phyloP scores from a whole-genome alignment of 2,888 invertebrate species.

The Lasioglossum oenotherae region DNA sequence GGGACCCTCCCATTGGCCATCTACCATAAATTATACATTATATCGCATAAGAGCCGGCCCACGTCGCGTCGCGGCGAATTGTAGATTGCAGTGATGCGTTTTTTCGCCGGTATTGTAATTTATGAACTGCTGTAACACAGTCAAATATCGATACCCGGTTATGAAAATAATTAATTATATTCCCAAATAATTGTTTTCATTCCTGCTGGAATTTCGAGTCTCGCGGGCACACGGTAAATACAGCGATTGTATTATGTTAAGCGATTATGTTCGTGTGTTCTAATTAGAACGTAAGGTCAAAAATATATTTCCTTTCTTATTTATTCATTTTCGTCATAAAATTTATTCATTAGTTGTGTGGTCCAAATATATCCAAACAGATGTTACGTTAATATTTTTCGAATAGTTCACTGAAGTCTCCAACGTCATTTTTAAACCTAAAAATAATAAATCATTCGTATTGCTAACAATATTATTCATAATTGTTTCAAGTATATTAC shows the following conservation, averaged over 20 bases:
- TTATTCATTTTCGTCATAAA: no score
- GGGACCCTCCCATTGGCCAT: constrained; percentile 70
- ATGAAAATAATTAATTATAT: constrained; percentile 51
- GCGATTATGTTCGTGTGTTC: no score
- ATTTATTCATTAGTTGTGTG: no score
- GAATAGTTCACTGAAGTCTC: no score
- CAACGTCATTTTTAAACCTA: background rate
- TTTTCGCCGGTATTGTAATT: constrained; percentile 62
- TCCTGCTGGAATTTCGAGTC: background rate
- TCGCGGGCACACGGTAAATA: background rate
- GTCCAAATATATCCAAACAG: no score
- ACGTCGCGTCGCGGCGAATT: constrained; percentile 64
- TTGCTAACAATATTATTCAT: background rate
- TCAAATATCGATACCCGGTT: constrained; percentile 62
- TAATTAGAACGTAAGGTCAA: no score
- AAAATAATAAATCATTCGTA: background rate
- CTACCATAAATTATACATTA: constrained; percentile 73
- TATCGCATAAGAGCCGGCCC: constrained; percentile 70
- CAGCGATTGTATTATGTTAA: background rate
- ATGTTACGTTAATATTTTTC: no score
- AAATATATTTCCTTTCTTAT: background rate
- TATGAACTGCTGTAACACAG: constrained; percentile 56
- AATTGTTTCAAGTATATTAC: background rate
- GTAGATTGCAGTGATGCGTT: constrained; percentile 64
- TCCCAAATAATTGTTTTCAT: constrained; percentile 40